These are phyloP conservation scores for Cynopterus brachyotis DNA, from an alignment of 2,113 vertebrate genomes.

Conservation along the genomic window DNA sequence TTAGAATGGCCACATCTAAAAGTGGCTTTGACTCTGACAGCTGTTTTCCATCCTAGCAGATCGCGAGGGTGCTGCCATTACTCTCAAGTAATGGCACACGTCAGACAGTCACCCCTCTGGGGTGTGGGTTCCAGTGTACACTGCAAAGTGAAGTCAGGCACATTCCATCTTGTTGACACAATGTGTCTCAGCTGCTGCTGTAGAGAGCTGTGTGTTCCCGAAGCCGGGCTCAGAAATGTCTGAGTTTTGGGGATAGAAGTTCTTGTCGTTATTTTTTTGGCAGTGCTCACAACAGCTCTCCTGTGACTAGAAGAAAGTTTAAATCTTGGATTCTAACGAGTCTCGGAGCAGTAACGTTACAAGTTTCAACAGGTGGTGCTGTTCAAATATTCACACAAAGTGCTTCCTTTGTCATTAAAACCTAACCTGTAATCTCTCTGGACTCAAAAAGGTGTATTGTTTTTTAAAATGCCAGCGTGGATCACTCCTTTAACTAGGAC, in stretches of 20 bases:
- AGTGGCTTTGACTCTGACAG: slow-evolving; percentile 63
- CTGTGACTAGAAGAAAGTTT: slow-evolving; percentile 53
- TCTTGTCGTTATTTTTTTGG: slow-evolving; percentile 75
- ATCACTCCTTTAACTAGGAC: background rate
- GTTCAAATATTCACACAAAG: slow-evolving; percentile 44
- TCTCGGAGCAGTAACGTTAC: slow-evolving; percentile 26
- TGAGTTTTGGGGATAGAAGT: slow-evolving; percentile 71
- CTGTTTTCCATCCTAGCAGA: slow-evolving; percentile 73
- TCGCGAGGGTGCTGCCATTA: slow-evolving; percentile 47
- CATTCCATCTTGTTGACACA: slow-evolving; percentile 80
- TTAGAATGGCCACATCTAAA: slow-evolving; percentile 21
- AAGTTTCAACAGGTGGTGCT: slow-evolving; percentile 71
- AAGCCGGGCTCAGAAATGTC: slow-evolving; percentile 74
- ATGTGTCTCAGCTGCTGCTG: slow-evolving; percentile 67
- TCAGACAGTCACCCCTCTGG: slow-evolving; percentile 34
- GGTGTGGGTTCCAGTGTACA: slow-evolving; percentile 68
- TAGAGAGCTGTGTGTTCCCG: slow-evolving; percentile 70
- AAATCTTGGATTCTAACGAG: slow-evolving; percentile 57
- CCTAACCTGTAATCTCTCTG: slow-evolving; percentile 64
- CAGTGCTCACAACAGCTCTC: slow-evolving; percentile 50
- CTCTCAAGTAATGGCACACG: slow-evolving; percentile 50
- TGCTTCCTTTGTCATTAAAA: slow-evolving; percentile 61
- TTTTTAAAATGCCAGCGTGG: slow-evolving; percentile 32
- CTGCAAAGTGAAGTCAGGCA: slow-evolving; percentile 75
- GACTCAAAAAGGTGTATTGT: slow-evolving; percentile 55